Percentiles rank a stretch among this genome's conserved stretches.
Conservation (phyloP, 92 coral and sea anemone species). For the Phenganax subtilis region DNA sequence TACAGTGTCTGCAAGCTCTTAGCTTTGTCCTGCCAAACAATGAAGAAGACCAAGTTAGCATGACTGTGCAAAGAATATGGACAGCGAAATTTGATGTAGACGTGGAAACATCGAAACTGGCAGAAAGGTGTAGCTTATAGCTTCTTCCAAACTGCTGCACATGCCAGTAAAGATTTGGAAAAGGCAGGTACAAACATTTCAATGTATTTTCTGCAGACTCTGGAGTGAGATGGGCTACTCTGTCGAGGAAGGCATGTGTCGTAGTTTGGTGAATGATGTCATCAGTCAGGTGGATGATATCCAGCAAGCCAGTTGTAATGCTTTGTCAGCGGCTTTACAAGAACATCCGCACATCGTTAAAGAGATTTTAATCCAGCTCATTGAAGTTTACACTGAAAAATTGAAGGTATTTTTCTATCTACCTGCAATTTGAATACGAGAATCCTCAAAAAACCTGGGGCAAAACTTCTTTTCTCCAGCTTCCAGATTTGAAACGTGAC, state of each 20-base stretch:
- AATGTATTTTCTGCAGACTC: slow-evolving; percentile 47
- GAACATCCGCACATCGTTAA: slow-evolving; percentile 59
- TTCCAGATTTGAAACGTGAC: slow-evolving; percentile 80
- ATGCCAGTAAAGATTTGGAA: not conserved
- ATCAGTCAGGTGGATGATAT: slow-evolving; percentile 77
- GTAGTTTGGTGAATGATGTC: slow-evolving; percentile 72
- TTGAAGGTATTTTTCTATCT: slow-evolving; percentile 59
- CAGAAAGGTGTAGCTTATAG: slow-evolving; percentile 55
- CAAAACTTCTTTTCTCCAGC: slow-evolving; percentile 35
- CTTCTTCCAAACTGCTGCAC: not conserved
- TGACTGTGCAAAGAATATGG: slow-evolving; percentile 57
- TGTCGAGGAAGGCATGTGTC: slow-evolving; percentile 65
- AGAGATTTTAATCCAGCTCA: slow-evolving; percentile 59
- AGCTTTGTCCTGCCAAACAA: slow-evolving; percentile 54
- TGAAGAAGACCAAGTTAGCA: slow-evolving; percentile 60
- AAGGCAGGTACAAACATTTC: too few relatives aligned
- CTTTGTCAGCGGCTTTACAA: slow-evolving; percentile 66
- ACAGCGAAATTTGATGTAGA: slow-evolving; percentile 81
- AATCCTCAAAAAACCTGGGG: not conserved
- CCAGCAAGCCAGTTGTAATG: slow-evolving; percentile 68
- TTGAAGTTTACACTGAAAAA: slow-evolving; percentile 69
- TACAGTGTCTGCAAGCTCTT: slow-evolving; percentile 72
- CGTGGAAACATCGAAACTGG: slow-evolving; percentile 75
- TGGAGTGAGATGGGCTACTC: slow-evolving; percentile 65
- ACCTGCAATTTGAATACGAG: not conserved